Base-by-base conservation (phyloP, 2,797 vertebrate genomes). In the Borostomias antarcticus region DNA sequence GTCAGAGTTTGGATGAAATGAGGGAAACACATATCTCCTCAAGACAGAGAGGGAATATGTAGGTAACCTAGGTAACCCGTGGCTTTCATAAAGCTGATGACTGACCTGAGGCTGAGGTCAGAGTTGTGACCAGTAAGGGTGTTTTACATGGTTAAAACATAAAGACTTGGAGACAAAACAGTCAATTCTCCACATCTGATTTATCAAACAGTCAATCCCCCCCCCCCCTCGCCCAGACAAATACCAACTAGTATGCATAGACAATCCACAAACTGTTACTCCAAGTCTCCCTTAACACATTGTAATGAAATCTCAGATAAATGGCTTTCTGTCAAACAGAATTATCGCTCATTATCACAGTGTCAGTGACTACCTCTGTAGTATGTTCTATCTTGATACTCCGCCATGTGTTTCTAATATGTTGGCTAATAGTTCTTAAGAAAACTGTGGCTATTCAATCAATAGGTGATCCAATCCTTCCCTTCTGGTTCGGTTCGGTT, bases 71-170 rank as follows among this genome's bases (percentile, higher is more conserved):
- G n/a, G 7, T 21, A 51, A 58, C 57, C 57, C 17, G 57, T 26
- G 33, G 35, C 33, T 37, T 58, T 47, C 56, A 60, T 64, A 66
- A 64, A 71, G 73, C 68, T 78, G 73, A 75, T 45, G 67, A 72
- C 79, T 77, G 62, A 86, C 75, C 82, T 85, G 74, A 86, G 75
- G 64, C 69, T 77, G 78, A 61, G 50, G 54, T 73, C 63, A 57
- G 37, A 47, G 37, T 71, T 23, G 21, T 51, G 37, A 21, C 53
- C 65, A 78, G 23, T 65, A 64, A 66, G 35, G 64, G 45, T 58
- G 30, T 21, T 62, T 45, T 62, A 64, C 26, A 54, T 58, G 29
- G 30, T 72, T 53, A 26, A 57, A 33, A 80, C 74, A 74, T 64
- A 15, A 66, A 78, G 71, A 82, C 69, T 63, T 58, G 52, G 68